These are phyloP conservation scores for Hydractinia symbiolongicarpus DNA, from an alignment of 30 jellyfish, hydroid and myxozoan genomes.

Conservation along the genomic window DNA sequence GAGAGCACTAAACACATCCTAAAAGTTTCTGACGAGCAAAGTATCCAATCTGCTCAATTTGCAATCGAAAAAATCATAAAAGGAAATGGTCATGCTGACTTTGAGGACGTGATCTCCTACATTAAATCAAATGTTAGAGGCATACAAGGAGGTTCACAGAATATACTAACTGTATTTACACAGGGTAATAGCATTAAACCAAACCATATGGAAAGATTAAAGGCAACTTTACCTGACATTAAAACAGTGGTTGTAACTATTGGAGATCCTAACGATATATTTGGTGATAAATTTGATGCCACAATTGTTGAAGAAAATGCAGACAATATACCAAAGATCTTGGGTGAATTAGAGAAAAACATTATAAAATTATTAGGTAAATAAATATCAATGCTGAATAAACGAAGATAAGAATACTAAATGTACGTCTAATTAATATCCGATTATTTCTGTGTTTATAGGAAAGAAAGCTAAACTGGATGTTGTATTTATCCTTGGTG, in stretches of 20 bases:
- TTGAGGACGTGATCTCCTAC: not conserved
- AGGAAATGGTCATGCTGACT: not conserved
- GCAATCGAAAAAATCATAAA: not conserved
- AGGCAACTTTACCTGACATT: slow-evolving; percentile 9
- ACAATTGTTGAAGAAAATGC: not conserved
- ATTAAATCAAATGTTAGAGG: not conserved
- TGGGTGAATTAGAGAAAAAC: slow-evolving; percentile 11
- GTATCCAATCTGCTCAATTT: too few relatives aligned
- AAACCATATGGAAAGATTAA: not conserved
- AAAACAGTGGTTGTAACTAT: slow-evolving; percentile 13
- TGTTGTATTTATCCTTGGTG: slow-evolving; percentile 42
- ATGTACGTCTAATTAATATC: too few relatives aligned
- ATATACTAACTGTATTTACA: slow-evolving; percentile 8
- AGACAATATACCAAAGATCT: not conserved
- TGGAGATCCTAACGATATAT: slow-evolving; percentile 5
- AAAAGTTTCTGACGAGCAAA: too few relatives aligned
- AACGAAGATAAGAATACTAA: too few relatives aligned
- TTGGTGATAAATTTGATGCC: not conserved
- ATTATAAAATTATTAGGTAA: slow-evolving; percentile 14
- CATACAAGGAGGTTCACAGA: not conserved
- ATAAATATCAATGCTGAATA: too few relatives aligned
- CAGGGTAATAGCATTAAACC: not conserved
- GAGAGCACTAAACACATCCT: too few relatives aligned
- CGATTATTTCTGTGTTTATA: not conserved
- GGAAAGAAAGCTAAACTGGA: slow-evolving; percentile 40